These are phyloP conservation scores for Mechanitis messenoides DNA, from an alignment of 2,888 invertebrate species.

Conservation along the genomic window DNA sequence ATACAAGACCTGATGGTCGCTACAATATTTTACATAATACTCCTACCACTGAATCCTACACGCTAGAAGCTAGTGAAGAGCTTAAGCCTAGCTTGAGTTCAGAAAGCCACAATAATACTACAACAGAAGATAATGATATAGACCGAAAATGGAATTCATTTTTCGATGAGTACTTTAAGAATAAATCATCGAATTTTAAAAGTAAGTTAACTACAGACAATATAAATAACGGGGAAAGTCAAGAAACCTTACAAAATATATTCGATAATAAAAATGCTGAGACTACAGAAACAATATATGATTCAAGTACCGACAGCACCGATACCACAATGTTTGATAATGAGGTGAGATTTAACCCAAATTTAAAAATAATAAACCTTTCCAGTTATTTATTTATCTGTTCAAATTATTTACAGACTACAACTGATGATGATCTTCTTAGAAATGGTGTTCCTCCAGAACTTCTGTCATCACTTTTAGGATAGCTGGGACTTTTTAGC, in stretches of 20 bases:
- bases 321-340: neutral
- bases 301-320: neutral
- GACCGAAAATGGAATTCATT: neutral
- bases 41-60: neutral
- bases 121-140: neutral
- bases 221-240: neutral
- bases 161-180: constrained; percentile 1
- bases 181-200: neutral
- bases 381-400: neutral
- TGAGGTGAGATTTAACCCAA: neutral
- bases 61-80: neutral
- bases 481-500: constrained; percentile 33
- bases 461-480: constrained; percentile 44
- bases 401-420: constrained; percentile 36
- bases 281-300: neutral
- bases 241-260: neutral
- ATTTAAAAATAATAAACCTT: neutral
- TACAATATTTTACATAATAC: neutral
- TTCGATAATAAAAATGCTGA: neutral
- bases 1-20: neutral
- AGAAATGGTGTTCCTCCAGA: constrained; percentile 22
- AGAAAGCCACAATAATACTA: neutral
- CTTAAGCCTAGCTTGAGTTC: neutral
- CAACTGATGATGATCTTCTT: constrained; percentile 25
- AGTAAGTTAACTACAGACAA: neutral